These are phyloP conservation scores for Manis crassicaudata DNA, from an alignment of 2,797 vertebrate genomes.

Conservation along the genomic window DNA sequence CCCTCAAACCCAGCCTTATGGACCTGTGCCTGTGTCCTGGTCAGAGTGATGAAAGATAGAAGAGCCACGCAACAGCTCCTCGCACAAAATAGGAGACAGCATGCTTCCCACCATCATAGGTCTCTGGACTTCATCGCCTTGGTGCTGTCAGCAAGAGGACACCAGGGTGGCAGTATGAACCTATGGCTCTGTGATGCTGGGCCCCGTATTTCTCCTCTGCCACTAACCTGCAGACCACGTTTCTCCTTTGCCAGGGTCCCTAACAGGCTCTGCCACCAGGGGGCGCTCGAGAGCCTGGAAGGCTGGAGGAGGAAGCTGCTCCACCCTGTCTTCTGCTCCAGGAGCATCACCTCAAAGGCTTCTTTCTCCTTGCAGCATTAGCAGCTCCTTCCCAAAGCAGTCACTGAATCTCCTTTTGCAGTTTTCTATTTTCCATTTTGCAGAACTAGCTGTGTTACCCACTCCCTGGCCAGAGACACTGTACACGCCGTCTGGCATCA, in stretches of 20 bases:
- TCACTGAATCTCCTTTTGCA: neutral
- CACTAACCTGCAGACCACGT: neutral
- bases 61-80: neutral
- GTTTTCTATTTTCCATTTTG: neutral
- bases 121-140: neutral
- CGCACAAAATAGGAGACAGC: neutral
- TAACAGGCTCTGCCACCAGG: conserved; percentile 1
- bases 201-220: neutral
- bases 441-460: neutral
- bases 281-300: neutral
- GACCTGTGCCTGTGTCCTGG: neutral
- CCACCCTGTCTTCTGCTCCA: neutral
- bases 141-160: neutral
- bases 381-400: neutral
- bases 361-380: accelerated
- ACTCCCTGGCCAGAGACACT: neutral
- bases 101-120: neutral
- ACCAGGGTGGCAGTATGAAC: accelerated
- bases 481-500: neutral
- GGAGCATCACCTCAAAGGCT: neutral
- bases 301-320: neutral
- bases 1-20: neutral
- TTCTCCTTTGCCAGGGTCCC: neutral
- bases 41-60: neutral
- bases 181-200: neutral